These are phyloP conservation scores for Mythimna impura DNA, from an alignment of 2,888 invertebrate species.

Conservation along the genomic window DNA sequence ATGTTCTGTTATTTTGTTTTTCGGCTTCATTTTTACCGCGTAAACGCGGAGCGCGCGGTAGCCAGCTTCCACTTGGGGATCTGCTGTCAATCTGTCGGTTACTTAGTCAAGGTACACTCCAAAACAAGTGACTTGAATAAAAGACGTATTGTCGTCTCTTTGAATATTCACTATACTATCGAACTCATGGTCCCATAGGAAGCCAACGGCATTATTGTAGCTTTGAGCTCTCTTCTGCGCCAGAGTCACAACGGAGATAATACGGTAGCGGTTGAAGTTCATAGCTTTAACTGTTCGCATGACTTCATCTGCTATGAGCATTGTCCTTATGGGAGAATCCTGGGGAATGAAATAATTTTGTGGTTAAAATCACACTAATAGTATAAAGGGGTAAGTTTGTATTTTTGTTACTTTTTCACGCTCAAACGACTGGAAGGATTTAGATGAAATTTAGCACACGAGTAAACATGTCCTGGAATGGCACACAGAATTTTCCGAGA, in stretches of 20 bases:
- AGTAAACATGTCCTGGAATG: too few species aligned
- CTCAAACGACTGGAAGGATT: too few species aligned
- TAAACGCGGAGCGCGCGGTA: too few species aligned
- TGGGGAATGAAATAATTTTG: conserved; percentile 35
- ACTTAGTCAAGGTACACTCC: conserved; percentile 80
- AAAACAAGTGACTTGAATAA: conserved; percentile 83
- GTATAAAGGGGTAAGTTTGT: too few species aligned
- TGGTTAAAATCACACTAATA: background rate
- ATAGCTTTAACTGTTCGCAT: conserved; percentile 78
- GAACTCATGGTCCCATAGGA: conserved; percentile 82
- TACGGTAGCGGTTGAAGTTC: conserved; percentile 80
- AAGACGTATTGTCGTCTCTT: conserved; percentile 73
- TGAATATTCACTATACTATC: conserved; percentile 75
- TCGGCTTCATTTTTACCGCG: too few species aligned
- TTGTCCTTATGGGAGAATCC: conserved; percentile 73
- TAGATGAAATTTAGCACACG: too few species aligned
- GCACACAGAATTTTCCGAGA: too few species aligned
- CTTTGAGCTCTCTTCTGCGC: conserved; percentile 82
- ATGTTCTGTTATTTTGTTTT: too few species aligned
- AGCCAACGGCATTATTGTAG: conserved; percentile 82
- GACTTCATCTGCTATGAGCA: conserved; percentile 77
- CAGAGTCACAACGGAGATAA: conserved; percentile 79
- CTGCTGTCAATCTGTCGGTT: conserved; percentile 14
- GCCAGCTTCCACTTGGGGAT: too few species aligned
- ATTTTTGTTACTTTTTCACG: too few species aligned